Evolutionary conservation across 1,140 invertebrate genomes (phyloP).

Genomic region (Cotesia typhae): DNA sequence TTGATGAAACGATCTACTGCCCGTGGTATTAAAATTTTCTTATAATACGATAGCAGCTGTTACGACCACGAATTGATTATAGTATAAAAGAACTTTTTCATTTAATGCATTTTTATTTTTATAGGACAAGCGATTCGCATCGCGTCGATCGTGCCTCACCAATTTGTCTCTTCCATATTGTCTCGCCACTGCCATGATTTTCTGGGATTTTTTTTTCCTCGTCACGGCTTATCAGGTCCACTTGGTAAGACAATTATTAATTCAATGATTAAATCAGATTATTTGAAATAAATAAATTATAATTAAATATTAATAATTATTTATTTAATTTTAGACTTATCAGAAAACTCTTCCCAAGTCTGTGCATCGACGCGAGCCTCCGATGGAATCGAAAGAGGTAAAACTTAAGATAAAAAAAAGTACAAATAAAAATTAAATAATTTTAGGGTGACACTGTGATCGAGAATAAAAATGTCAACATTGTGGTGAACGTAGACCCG

Average conservation of each 20-base stretch:
- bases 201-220: conserved; percentile 3
- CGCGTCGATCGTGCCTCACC: neutral
- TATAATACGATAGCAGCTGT: conserved; percentile 7
- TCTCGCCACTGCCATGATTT: conserved; percentile 13
- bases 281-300: too few species aligned
- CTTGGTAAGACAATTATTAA: too few species aligned
- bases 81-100: conserved; percentile 30
- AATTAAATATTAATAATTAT: neutral
- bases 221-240: neutral
- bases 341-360: too few species aligned
- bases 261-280: neutral
- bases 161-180: neutral
- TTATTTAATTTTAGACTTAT: conserved; percentile 11
- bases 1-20: conserved; percentile 17
- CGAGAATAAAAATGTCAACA: conserved; percentile 48
- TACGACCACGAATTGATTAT: conserved; percentile 20
- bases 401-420: neutral
- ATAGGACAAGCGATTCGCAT: conserved; percentile 14
- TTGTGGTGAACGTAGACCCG: conserved; percentile 46
- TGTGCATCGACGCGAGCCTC: too few species aligned
- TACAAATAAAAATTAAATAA: neutral
- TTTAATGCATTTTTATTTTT: conserved; percentile 25
- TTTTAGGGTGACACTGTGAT: conserved; percentile 40
- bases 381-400: neutral
- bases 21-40: conserved; percentile 20